Evolutionary conservation across 2,797 vertebrate genomes (phyloP).

Genomic region (Eidolon dupreanum): DNA sequence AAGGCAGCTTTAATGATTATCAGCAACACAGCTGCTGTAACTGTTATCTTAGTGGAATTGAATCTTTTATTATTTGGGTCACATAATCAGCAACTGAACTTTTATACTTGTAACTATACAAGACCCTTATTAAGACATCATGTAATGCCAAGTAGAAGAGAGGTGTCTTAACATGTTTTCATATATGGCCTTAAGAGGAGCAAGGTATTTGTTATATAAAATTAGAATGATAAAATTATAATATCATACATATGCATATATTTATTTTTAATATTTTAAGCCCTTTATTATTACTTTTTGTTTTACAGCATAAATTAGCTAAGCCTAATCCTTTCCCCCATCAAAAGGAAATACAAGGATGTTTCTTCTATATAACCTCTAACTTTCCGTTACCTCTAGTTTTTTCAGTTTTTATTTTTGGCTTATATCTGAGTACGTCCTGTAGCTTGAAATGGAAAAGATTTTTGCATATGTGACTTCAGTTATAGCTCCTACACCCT

Average conservation of each 20-base stretch:
- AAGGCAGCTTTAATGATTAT: slow-evolving; percentile 81
- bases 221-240: background rate
- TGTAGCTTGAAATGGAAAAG: background rate
- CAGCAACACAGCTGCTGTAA: slow-evolving; percentile 82
- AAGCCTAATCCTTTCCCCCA: background rate
- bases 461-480: background rate
- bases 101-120: slow-evolving; percentile 58
- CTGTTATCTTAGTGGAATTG: slow-evolving; percentile 78
- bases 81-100: slow-evolving; percentile 81
- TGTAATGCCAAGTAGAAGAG: background rate
- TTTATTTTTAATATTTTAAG: slow-evolving; percentile 3
- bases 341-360: background rate
- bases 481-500: background rate
- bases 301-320: background rate
- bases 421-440: background rate
- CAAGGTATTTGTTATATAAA: background rate
- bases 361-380: background rate
- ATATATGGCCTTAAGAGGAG: background rate
- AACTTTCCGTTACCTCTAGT: background rate
- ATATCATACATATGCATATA: background rate
- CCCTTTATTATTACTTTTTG: background rate
- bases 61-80: slow-evolving; percentile 84
- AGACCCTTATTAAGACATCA: slow-evolving; percentile 37
- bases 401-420: slow-evolving; percentile 9
- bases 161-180: background rate